Conservation (phyloP, 2,113 vertebrate genomes). For the Pomatostomus ruficeps region DNA sequence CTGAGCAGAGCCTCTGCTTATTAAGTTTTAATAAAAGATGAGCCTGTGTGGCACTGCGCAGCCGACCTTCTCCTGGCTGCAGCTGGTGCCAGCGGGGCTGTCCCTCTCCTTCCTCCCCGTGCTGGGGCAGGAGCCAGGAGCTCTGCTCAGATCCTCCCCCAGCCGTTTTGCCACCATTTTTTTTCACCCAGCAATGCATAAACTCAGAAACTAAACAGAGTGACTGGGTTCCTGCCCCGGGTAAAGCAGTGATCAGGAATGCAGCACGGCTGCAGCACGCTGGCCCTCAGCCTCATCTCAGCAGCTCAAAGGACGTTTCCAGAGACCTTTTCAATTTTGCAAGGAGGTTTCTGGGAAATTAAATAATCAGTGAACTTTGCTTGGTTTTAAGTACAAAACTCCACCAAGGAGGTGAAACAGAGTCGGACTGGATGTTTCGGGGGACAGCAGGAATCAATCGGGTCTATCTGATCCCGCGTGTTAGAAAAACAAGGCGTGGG, state of each 20-base stretch:
- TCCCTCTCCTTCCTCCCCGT: background rate
- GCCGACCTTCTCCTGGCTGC: background rate
- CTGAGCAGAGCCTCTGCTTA: background rate
- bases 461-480: background rate
- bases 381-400: background rate
- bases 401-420: background rate
- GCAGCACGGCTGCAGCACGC: background rate
- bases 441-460: background rate
- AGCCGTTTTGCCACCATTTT: background rate
- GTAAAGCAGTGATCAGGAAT: background rate
- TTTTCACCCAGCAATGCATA: background rate
- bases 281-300: background rate
- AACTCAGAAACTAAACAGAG: background rate
- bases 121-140: background rate
- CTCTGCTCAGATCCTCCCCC: background rate
- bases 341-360: background rate
- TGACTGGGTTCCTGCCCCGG: background rate
- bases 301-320: background rate
- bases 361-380: background rate
- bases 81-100: accelerated
- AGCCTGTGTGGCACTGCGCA: background rate
- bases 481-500: background rate
- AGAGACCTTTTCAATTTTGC: background rate
- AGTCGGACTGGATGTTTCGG: background rate
- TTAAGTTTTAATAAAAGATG: background rate